Percentiles rank a stretch among this genome's conserved stretches.
These are phyloP conservation scores for Drosophila lacertosa DNA, from an alignment of 1,140 invertebrate species.

Conservation along the genomic window DNA sequence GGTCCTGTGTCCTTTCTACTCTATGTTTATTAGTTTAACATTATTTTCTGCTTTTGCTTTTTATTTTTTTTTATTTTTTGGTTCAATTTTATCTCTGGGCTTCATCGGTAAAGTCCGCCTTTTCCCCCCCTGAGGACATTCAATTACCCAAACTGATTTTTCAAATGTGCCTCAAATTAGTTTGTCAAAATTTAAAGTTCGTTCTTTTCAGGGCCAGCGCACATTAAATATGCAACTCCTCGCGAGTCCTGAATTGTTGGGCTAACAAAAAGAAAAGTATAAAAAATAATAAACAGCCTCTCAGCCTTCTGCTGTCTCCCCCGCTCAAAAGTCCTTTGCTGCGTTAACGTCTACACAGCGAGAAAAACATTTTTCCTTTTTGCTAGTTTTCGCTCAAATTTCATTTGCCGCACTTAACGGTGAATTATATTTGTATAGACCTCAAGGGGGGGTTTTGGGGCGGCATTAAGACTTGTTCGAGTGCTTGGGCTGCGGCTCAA, in stretches of 20 bases:
- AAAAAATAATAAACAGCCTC: conserved; percentile 27
- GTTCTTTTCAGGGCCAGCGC: conserved; percentile 24
- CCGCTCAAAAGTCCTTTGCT: background rate
- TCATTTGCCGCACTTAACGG: conserved; percentile 54
- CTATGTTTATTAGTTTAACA: conserved; percentile 64
- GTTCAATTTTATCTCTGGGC: conserved; percentile 50
- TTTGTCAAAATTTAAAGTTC: conserved; percentile 48
- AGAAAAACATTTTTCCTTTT: conserved; percentile 35
- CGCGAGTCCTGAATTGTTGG: conserved; percentile 46
- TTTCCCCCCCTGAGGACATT: conserved; percentile 31
- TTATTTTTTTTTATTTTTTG: background rate
- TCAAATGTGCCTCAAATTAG: conserved; percentile 56
- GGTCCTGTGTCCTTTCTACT: conserved; percentile 15
- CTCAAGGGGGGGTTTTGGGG: conserved; percentile 24
- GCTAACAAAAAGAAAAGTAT: conserved; percentile 36
- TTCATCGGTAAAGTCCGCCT: conserved; percentile 59
- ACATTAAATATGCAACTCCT: conserved; percentile 16
- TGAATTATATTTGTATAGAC: conserved; percentile 52
- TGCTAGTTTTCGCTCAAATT: conserved; percentile 54
- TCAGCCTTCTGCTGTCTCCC: background rate
- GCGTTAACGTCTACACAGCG: conserved; percentile 34
- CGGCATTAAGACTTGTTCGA: conserved; percentile 54
- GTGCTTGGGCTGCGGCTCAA: conserved; percentile 32
- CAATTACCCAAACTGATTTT: conserved; percentile 45
- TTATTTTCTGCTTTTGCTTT: conserved; percentile 38